phyloP scores from a whole-genome alignment of 92 coral and sea anemone species.

The Anthopleura xanthogrammica region DNA sequence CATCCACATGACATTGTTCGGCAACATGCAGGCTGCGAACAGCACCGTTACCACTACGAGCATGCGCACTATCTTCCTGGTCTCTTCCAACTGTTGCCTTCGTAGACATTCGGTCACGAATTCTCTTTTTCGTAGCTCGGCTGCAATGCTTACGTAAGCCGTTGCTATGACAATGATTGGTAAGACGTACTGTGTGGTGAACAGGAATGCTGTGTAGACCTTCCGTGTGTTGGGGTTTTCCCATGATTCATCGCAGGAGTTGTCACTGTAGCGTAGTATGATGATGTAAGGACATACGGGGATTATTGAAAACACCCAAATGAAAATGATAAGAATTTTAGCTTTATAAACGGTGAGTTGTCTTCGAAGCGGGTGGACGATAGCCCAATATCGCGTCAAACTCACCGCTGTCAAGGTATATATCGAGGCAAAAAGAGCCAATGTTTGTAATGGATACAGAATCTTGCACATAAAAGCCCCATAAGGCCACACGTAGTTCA shows the following conservation, averaged over 20 bases:
- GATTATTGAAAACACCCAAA: conserved; percentile 71
- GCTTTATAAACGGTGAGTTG: conserved; percentile 73
- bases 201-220: conserved; percentile 71
- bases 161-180: conserved; percentile 69
- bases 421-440: conserved; percentile 69
- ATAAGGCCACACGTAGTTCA: conserved; percentile 76
- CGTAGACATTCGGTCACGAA: conserved; percentile 55
- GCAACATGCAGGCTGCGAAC: conserved; percentile 85
- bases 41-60: conserved; percentile 80
- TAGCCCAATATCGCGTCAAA: conserved; percentile 86
- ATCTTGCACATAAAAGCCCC: conserved; percentile 69
- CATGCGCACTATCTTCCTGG: conserved; percentile 90
- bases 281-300: conserved; percentile 63
- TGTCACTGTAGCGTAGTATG: conserved; percentile 18
- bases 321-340: conserved; percentile 32
- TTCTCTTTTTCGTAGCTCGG: conserved; percentile 67
- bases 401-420: conserved; percentile 71
- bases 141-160: conserved; percentile 73
- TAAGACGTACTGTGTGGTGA: conserved; percentile 72
- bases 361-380: conserved; percentile 71
- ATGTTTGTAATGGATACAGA: conserved; percentile 76
- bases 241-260: conserved; percentile 80
- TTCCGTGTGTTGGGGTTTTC: conserved; percentile 44
- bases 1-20: conserved; percentile 91
- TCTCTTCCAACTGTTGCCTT: conserved; percentile 69